Percentiles rank a stretch among this genome's conserved stretches.
Evolutionary conservation across 2,888 invertebrate genomes (phyloP).

Genomic region (Bombylius discolor): DNA sequence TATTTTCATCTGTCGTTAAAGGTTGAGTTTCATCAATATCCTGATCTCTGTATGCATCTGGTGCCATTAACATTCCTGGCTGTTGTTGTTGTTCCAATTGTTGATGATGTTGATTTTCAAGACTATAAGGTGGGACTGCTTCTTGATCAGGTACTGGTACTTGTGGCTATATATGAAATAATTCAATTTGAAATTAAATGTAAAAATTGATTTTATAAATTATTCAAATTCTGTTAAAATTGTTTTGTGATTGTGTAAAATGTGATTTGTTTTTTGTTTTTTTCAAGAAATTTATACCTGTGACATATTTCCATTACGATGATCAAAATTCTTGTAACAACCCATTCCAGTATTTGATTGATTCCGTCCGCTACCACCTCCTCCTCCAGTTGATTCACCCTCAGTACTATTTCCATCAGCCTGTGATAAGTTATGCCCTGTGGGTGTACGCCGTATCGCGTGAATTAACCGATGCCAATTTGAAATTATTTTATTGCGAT

Average conservation of each 20-base stretch:
- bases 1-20: slow-evolving; percentile 13
- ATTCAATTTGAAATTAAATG: too few relatives aligned
- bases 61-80: slow-evolving; percentile 11
- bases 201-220: too few relatives aligned
- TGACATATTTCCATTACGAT: slow-evolving; percentile 36
- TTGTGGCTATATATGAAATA: slow-evolving; percentile 18
- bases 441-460: slow-evolving; percentile 38
- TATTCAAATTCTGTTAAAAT: too few relatives aligned
- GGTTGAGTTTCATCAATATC: slow-evolving; percentile 15
- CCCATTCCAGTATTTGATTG: slow-evolving; percentile 60
- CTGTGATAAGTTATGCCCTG: slow-evolving; percentile 87
- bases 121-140: slow-evolving; percentile 34
- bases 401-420: slow-evolving; percentile 71
- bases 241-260: too few relatives aligned
- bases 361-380: slow-evolving; percentile 38
- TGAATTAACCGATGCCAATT: slow-evolving; percentile 39
- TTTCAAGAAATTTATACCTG: slow-evolving; percentile 24
- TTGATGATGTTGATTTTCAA: slow-evolving; percentile 26
- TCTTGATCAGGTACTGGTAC: slow-evolving; percentile 32
- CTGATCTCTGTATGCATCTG: slow-evolving; percentile 1
- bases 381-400: slow-evolving; percentile 36
- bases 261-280: too few relatives aligned
- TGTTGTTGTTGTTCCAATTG: slow-evolving; percentile 26
- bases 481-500: slow-evolving; percentile 36
- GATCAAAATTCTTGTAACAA: slow-evolving; percentile 68